phyloP scores from a whole-genome alignment of 1,140 invertebrate genomes.

The Lerema accius region DNA sequence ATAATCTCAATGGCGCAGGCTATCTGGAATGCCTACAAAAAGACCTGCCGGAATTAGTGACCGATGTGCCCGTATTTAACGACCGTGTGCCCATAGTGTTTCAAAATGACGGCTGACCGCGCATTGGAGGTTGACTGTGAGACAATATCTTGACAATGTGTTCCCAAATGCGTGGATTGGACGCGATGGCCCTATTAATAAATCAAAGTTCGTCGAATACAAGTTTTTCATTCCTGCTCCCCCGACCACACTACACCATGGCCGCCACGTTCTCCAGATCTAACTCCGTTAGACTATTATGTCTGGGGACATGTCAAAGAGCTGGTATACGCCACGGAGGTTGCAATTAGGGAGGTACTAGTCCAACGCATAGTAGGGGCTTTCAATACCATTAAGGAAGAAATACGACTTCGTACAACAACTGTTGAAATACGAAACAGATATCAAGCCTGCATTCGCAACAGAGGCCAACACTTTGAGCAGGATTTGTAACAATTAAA shows the following conservation, averaged over 20 bases:
- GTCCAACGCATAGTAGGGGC: not conserved
- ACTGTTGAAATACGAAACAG: conserved; percentile 9
- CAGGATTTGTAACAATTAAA: too few species aligned
- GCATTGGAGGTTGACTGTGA: not conserved
- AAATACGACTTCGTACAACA: conserved; percentile 13
- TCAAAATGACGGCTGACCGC: not conserved
- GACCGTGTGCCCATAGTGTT: not conserved
- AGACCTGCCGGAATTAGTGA: not conserved
- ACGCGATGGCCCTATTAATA: too few species aligned
- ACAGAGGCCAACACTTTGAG: conserved; percentile 2
- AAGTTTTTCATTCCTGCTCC: too few species aligned
- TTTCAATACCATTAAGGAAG: conserved; percentile 4
- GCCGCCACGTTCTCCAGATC: too few species aligned
- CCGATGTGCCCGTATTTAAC: not conserved
- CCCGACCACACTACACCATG: too few species aligned
- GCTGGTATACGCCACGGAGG: too few species aligned
- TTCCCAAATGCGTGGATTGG: not conserved
- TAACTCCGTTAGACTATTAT: too few species aligned
- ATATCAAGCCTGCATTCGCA: conserved; percentile 4
- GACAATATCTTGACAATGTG: not conserved
- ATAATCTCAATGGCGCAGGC: conserved; percentile 11
- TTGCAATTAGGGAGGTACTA: too few species aligned
- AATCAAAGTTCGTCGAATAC: too few species aligned
- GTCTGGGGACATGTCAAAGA: too few species aligned
- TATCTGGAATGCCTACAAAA: not conserved